A percentile compares a stretch with the other conserved stretches of the same genome.
These are phyloP conservation scores for Ditula angustiorana DNA, from an alignment of 2,888 invertebrate genomes.

Conservation along the genomic window DNA sequence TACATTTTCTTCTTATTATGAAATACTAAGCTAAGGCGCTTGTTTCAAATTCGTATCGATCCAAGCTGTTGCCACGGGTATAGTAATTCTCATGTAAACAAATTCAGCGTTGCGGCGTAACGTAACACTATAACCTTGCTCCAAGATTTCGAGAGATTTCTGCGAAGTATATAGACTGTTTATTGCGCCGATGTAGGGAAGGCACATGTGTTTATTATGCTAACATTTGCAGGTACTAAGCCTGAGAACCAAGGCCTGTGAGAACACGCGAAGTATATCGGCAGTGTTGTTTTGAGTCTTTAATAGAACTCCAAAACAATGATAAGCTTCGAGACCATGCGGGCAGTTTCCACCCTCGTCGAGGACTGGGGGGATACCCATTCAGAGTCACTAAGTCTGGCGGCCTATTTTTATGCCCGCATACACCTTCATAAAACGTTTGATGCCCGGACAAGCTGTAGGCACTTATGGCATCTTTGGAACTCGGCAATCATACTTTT, in stretches of 20 bases:
- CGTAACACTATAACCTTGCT: constrained; percentile 15
- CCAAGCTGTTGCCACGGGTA: not conserved
- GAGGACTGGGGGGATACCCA: constrained; percentile 34
- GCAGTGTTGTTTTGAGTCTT: constrained; percentile 17
- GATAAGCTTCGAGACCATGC: constrained; percentile 24
- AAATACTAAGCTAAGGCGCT: not conserved
- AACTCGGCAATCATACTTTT: constrained; percentile 30
- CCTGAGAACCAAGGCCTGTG: constrained; percentile 9
- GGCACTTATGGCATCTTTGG: constrained; percentile 21
- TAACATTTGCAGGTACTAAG: constrained; percentile 23
- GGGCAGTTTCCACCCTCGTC: constrained; percentile 39
- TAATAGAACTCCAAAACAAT: constrained; percentile 27
- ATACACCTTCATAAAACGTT: constrained; percentile 31
- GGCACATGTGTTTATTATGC: constrained; percentile 12
- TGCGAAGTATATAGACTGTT: constrained; percentile 6
- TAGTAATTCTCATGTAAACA: constrained; percentile 1
- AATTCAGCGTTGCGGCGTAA: constrained; percentile 11
- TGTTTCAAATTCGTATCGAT: constrained; percentile 6
- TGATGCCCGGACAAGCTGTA: constrained; percentile 35
- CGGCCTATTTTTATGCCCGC: constrained; percentile 49
- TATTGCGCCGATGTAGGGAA: constrained; percentile 5
- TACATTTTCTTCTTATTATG: constrained; percentile 10
- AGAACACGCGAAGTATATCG: constrained; percentile 6
- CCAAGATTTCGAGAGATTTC: constrained; percentile 17
- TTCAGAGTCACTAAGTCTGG: constrained; percentile 43